Evolutionary conservation across 2,113 vertebrate genomes (phyloP).

Genomic region (Parus major): DNA sequence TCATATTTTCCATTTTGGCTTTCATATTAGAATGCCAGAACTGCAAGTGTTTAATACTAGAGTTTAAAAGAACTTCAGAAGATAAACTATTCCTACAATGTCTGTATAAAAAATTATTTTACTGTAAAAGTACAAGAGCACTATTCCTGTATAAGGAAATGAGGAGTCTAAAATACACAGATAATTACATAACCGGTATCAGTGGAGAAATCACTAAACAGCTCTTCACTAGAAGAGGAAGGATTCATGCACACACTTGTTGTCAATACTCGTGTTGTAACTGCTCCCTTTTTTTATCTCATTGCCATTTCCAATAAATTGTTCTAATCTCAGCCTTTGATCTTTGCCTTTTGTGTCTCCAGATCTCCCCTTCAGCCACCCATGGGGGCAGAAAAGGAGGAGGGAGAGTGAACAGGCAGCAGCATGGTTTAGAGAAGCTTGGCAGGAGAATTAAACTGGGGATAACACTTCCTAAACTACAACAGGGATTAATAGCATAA

Average conservation of each 20-base stretch:
- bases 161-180: neutral
- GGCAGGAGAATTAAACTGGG: neutral
- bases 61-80: neutral
- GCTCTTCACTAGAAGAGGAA: neutral
- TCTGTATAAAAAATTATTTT: neutral
- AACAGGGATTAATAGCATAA: neutral
- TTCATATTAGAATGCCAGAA: neutral
- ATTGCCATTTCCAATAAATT: neutral
- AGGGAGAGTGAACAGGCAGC: neutral
- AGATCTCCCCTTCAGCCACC: neutral
- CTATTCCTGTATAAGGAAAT: neutral
- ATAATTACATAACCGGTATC: neutral
- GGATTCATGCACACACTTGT: neutral
- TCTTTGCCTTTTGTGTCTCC: neutral
- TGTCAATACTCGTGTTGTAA: neutral
- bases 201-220: neutral
- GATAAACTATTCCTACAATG: neutral
- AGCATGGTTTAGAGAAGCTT: neutral
- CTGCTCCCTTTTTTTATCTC: neutral
- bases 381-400: neutral
- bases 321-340: neutral
- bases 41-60: neutral
- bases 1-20: neutral
- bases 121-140: neutral
- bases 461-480: neutral